Conservation (phyloP, 2,888 invertebrate genomes). For the Cephus rjabovi region DNA sequence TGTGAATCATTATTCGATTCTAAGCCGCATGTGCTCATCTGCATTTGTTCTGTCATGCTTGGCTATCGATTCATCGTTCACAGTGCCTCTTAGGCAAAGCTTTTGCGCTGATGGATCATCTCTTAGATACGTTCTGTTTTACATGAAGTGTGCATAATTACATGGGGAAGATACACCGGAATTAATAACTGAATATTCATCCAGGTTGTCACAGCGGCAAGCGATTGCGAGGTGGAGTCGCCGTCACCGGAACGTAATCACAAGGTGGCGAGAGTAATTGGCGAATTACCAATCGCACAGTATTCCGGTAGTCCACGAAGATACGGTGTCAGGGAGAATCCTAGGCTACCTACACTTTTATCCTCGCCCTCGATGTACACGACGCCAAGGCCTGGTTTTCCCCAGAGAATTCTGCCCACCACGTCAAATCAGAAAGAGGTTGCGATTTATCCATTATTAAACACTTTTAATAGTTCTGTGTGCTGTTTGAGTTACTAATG, state of each 20-base stretch:
- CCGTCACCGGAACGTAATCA: conserved; percentile 62
- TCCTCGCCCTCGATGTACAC: conserved; percentile 76
- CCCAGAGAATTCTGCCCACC: conserved; percentile 74
- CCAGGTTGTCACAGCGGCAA: conserved; percentile 59
- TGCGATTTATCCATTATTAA: not conserved
- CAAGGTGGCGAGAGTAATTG: conserved; percentile 77
- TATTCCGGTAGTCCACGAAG: conserved; percentile 92
- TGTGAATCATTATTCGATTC: not conserved
- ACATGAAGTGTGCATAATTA: not conserved
- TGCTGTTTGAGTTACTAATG: not conserved
- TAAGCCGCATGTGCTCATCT: not conserved
- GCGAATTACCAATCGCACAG: conserved; percentile 90
- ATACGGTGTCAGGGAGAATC: conserved; percentile 74
- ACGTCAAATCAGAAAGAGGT: conserved; percentile 63
- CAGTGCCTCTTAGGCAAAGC: not conserved
- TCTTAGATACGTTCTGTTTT: not conserved
- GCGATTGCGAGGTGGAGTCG: conserved; percentile 59
- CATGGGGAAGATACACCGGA: not conserved
- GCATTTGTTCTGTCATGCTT: not conserved
- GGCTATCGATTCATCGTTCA: not conserved
- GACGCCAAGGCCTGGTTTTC: conserved; percentile 88
- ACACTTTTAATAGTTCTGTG: not conserved
- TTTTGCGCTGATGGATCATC: not conserved
- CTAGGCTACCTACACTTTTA: conserved; percentile 71
- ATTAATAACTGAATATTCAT: not conserved